Conservation (phyloP, 2,113 vertebrate species). For the Rhynchopsitta pachyrhyncha region DNA sequence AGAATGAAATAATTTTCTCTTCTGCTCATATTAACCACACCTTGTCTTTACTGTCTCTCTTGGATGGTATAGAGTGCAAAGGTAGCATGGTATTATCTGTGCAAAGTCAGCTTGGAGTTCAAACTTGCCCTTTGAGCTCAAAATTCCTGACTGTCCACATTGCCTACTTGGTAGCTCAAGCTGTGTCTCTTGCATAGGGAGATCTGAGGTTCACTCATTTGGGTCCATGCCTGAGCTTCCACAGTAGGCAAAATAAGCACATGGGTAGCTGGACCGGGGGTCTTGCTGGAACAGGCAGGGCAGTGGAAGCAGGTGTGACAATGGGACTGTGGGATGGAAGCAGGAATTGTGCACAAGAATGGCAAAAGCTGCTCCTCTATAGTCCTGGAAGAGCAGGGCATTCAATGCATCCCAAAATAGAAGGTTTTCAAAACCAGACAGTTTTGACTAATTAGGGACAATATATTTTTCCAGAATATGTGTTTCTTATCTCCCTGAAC, state of each 20-base stretch:
- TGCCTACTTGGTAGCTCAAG: not conserved
- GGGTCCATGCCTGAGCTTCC: not conserved
- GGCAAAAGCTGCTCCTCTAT: not conserved
- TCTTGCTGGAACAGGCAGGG: not conserved
- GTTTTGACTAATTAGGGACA: not conserved
- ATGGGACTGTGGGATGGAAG: not conserved
- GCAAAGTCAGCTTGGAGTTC: not conserved
- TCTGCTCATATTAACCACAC: not conserved
- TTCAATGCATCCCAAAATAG: not conserved
- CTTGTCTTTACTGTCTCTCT: not conserved
- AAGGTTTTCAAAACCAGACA: not conserved
- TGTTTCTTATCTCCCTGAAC: not conserved
- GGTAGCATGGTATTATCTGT: not conserved
- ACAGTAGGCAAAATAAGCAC: not conserved
- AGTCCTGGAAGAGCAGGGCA: not conserved
- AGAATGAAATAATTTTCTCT: not conserved
- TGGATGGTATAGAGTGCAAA: not conserved
- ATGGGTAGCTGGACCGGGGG: not conserved
- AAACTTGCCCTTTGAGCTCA: rapidly evolving
- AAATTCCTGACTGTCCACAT: not conserved
- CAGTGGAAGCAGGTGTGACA: rapidly evolving
- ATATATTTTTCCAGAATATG: not conserved
- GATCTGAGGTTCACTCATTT: not conserved
- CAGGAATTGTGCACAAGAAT: not conserved
- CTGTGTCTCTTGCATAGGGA: not conserved